These are phyloP conservation scores for Odiellus spinosus DNA, from an alignment of 2,888 invertebrate species.

Conservation along the genomic window DNA sequence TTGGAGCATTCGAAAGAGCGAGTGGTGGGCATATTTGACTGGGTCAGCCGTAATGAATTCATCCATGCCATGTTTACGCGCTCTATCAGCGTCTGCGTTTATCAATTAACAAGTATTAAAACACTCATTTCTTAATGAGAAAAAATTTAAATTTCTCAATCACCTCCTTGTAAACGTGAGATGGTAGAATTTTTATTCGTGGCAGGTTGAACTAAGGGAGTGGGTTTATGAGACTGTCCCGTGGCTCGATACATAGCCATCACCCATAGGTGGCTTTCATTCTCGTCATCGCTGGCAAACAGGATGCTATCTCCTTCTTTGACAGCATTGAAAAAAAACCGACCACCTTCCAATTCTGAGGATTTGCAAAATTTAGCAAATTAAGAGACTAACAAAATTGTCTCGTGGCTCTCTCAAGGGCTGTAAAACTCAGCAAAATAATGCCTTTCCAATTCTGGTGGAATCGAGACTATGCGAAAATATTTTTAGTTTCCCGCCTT, in stretches of 20 bases:
- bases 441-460: too few relatives aligned
- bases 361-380: constrained; percentile 7
- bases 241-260: constrained; percentile 99
- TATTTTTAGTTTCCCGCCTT: too few relatives aligned
- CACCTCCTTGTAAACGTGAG: constrained; percentile 78
- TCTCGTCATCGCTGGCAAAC: constrained; percentile 91
- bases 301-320: constrained; percentile 94
- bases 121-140: too few relatives aligned
- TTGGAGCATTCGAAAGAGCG: constrained; percentile 78
- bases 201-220: constrained; percentile 59
- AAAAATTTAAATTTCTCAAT: too few relatives aligned
- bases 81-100: constrained; percentile 69
- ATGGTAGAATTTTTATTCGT: constrained; percentile 65
- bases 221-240: constrained; percentile 97
- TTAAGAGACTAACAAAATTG: too few relatives aligned
- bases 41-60: constrained; percentile 99
- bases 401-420: too few relatives aligned
- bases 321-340: constrained; percentile 95
- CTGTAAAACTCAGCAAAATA: too few relatives aligned
- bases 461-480: too few relatives aligned
- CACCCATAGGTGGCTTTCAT: constrained; percentile 96
- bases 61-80: constrained; percentile 97
- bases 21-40: constrained; percentile 88
- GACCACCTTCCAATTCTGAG: constrained; percentile 72
- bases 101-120: too few relatives aligned